Percentiles rank a stretch among this genome's conserved stretches.
Conservation (phyloP, 2,888 invertebrate species). For the Leptinotarsa peninsularis region DNA sequence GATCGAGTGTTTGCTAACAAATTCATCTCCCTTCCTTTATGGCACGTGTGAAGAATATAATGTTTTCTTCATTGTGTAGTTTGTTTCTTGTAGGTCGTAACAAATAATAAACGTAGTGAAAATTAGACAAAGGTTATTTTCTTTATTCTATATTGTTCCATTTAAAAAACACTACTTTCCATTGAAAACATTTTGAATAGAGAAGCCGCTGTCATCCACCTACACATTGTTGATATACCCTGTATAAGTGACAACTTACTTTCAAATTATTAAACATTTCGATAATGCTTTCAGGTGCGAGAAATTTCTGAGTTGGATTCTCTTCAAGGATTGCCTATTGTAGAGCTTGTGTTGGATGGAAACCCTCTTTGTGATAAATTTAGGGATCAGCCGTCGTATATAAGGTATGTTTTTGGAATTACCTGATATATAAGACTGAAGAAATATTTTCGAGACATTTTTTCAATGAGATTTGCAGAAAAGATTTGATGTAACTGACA, state of each 20-base stretch:
- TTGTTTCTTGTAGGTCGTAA: too few species aligned
- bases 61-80: too few species aligned
- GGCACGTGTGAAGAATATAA: too few species aligned
- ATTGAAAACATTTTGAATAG: too few species aligned
- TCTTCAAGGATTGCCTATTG: conserved; percentile 77
- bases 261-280: conserved; percentile 11
- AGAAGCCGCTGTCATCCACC: not conserved
- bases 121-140: too few species aligned
- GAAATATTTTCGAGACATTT: conserved; percentile 38
- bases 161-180: too few species aligned
- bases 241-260: not conserved
- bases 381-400: conserved; percentile 79
- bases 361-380: conserved; percentile 86
- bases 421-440: conserved; percentile 24
- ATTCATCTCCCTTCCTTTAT: too few species aligned
- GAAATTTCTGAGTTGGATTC: conserved; percentile 75
- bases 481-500: not conserved
- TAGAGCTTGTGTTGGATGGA: conserved; percentile 82
- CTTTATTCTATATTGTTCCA: too few species aligned
- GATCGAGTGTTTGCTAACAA: too few species aligned
- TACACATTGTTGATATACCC: too few species aligned
- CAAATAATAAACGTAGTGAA: too few species aligned
- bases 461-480: not conserved
- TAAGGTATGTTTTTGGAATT: conserved; percentile 76
- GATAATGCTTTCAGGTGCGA: conserved; percentile 71